phyloP scores from a whole-genome alignment of 2,113 vertebrate genomes.

The Coptodon bakossiorum region DNA sequence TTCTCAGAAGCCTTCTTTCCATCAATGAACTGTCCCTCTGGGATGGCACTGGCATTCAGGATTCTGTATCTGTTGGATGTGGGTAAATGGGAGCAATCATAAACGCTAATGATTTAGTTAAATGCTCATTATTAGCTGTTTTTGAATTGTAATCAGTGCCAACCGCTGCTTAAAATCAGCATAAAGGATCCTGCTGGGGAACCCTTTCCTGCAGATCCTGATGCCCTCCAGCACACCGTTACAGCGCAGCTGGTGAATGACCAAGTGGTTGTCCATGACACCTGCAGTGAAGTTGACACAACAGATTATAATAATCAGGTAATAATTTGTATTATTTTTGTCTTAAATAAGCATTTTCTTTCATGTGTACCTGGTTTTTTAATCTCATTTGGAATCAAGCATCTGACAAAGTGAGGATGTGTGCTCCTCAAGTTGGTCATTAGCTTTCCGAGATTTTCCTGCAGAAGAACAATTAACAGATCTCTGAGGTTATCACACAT shows the following conservation, averaged over 20 bases:
- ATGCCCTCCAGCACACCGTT: constrained; percentile 58
- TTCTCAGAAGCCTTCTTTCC: constrained; percentile 51
- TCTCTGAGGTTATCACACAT: background rate
- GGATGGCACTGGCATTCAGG: constrained; percentile 80
- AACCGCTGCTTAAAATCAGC: constrained; percentile 57
- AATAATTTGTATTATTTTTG: accelerated
- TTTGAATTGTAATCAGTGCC: background rate
- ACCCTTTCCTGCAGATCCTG: constrained; percentile 55
- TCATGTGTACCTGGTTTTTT: constrained; percentile 77
- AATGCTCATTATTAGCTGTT: background rate
- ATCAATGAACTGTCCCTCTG: constrained; percentile 58
- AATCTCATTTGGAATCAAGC: constrained; percentile 65
- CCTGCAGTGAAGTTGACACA: background rate
- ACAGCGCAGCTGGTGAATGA: constrained; percentile 55
- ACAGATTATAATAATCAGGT: background rate
- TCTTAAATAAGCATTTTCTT: background rate
- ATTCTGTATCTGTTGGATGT: constrained; percentile 76
- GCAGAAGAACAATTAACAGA: background rate
- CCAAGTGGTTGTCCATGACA: constrained; percentile 48
- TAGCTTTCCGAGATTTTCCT: constrained; percentile 57
- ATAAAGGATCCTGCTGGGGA: constrained; percentile 52
- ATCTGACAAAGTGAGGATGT: constrained; percentile 57
- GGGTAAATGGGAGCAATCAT: background rate
- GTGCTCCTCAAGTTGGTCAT: constrained; percentile 60
- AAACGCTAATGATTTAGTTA: background rate